Base-by-base conservation (phyloP, 2,113 vertebrate genomes). In the Leiothrix lutea region DNA sequence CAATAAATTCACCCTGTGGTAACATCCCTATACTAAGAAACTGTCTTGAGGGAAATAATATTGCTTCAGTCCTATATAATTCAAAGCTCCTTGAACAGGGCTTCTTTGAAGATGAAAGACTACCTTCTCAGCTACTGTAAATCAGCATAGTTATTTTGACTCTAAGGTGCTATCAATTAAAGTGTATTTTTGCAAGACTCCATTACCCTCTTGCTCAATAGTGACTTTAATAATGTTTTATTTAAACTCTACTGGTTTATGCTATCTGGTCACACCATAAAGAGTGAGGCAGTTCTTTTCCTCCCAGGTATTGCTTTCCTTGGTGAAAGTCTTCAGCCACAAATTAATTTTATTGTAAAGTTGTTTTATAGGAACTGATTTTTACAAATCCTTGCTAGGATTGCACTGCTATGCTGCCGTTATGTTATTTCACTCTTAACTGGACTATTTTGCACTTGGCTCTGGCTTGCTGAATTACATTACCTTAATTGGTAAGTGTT, bases 401-500 rank as follows among this genome's bases (percentile, higher is more conserved):
- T 36, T 81, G 19, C 16, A 22, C 10, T 29, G 23, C 40, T 65
- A 35, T 36, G 26, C 9, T 35, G 9, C 29, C 35, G 25, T 69
- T 88, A 9, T 23, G 48, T 35, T 5, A 58, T 81, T 79, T 51
- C 48, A 65, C 15, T 60, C 48, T 47, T 86, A 86, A 58, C 51
- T 45, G 36, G 22, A 23, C 25, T 84, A 16, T 89, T 94, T 51
- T 79, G 80, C 36, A 61, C 31, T 83, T 95, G 70, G 61, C 31
- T 94, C 51, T 64, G 72, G 11, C 24, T 79, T 86, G 44, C 56
- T 92, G 61, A 81, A 78, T 72, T 92, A 51, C 61, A 58, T 62
- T 86, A 56, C 75, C 82, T 93, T 92, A 93, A 94, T 78, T 94
- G 72, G 80, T 84, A 84, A 91, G 31, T 50, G 38, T 67, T 78